Evolutionary conservation across 2,888 invertebrate species (phyloP).

Genomic region (Eurytoma californica): DNA sequence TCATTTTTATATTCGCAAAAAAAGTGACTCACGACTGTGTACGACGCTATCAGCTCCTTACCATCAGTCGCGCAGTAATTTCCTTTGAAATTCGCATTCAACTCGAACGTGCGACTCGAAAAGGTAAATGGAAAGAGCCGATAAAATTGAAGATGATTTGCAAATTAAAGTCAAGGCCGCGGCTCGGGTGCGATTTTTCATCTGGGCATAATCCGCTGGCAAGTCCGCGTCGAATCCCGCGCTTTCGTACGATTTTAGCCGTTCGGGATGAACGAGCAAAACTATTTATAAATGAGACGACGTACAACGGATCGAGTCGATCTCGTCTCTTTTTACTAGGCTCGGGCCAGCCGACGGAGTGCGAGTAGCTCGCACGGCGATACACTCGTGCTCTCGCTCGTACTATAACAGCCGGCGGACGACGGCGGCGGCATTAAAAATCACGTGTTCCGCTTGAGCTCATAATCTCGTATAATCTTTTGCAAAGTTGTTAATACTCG

Average conservation of each 20-base stretch:
- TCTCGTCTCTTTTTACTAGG: not conserved
- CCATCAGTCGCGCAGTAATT: too few species aligned
- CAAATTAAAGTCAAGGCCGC: not conserved
- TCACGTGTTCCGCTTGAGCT: conserved; percentile 75
- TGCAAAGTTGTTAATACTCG: conserved; percentile 76
- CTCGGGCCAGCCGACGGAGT: too few species aligned
- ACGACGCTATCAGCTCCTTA: too few species aligned
- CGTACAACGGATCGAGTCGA: conserved; percentile 49
- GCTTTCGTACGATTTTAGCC: not conserved
- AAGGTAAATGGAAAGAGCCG: too few species aligned
- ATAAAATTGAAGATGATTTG: too few species aligned
- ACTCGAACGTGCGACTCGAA: too few species aligned
- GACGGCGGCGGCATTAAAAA: conserved; percentile 72
- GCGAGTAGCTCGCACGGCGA: not conserved
- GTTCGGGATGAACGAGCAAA: conserved; percentile 31
- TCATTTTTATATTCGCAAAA: not conserved
- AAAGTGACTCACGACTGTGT: too few species aligned
- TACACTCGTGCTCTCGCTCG: conserved; percentile 48
- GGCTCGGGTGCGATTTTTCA: not conserved
- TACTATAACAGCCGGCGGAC: conserved; percentile 43
- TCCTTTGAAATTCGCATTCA: too few species aligned
- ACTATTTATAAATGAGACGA: conserved; percentile 67
- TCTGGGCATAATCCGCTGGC: not conserved
- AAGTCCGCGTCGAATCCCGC: not conserved
- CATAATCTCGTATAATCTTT: conserved; percentile 76